Conservation (phyloP, 2,888 invertebrate species). For the Melanargia galathea region DNA sequence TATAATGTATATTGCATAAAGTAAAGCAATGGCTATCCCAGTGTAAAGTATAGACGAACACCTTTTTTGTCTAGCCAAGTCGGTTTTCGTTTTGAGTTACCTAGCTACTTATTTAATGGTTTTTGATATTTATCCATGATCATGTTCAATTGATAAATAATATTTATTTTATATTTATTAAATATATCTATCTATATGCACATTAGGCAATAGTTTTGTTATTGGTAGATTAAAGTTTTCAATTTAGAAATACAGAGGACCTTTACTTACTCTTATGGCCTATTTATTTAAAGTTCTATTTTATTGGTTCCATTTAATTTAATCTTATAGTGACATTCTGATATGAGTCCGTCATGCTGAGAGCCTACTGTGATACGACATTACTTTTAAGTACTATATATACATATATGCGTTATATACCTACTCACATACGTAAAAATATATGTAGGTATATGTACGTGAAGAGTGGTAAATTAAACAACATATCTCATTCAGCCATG, state of each 20-base stretch:
- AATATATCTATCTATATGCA: background rate
- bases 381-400: conserved; percentile 21
- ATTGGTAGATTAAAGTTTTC: background rate
- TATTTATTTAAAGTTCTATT: conserved; percentile 58
- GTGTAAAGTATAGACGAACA: too few relatives aligned
- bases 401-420: too few relatives aligned
- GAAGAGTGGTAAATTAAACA: too few relatives aligned
- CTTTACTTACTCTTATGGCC: conserved; percentile 17
- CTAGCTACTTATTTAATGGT: too few relatives aligned
- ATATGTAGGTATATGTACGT: background rate
- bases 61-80: too few relatives aligned
- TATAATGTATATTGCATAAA: too few relatives aligned
- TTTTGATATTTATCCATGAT: too few relatives aligned
- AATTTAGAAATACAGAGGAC: conserved; percentile 15
- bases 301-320: conserved; percentile 42
- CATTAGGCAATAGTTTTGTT: background rate
- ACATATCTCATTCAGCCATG: too few relatives aligned
- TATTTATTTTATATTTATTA: too few relatives aligned
- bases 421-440: background rate
- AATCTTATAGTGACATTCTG: conserved; percentile 46
- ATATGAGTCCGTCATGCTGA: conserved; percentile 52
- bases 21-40: too few relatives aligned
- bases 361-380: conserved; percentile 51
- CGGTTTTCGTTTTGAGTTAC: too few relatives aligned
- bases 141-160: too few relatives aligned